Conservation (phyloP, 2,888 invertebrate genomes). For the Sabatieria punctata region DNA sequence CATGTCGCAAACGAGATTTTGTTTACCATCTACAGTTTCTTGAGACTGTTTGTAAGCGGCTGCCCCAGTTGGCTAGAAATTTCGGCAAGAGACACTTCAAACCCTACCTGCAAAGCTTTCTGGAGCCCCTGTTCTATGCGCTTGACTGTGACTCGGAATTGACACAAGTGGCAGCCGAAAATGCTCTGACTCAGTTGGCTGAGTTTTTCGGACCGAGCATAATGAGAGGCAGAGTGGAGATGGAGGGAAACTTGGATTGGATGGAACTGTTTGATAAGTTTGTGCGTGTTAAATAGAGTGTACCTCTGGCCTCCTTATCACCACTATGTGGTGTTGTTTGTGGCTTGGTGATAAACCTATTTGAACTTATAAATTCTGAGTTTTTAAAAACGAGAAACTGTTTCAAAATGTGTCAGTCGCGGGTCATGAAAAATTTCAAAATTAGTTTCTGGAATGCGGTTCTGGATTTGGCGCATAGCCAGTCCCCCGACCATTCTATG, state of each 20-base stretch:
- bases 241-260: neutral
- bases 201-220: conserved; percentile 39
- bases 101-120: conserved; percentile 36
- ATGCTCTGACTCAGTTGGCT: conserved; percentile 36
- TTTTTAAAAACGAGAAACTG: no score
- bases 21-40: conserved; percentile 38
- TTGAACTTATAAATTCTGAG: no score
- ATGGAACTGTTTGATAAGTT: no score
- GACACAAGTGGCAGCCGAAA: conserved; percentile 38
- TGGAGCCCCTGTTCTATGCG: conserved; percentile 39
- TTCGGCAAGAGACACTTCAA: conserved; percentile 41
- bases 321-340: no score
- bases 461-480: no score
- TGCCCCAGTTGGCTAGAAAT: conserved; percentile 37
- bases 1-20: conserved; percentile 36
- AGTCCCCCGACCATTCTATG: no score
- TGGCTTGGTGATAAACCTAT: no score
- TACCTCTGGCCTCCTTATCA: no score
- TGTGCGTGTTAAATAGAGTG: no score
- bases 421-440: no score
- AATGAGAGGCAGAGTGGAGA: conserved; percentile 38
- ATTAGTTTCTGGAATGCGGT: no score
- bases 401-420: no score
- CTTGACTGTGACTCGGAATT: conserved; percentile 39
- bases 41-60: conserved; percentile 40